phyloP scores from a whole-genome alignment of 2,113 vertebrate genomes.

The Etheostoma spectabile region DNA sequence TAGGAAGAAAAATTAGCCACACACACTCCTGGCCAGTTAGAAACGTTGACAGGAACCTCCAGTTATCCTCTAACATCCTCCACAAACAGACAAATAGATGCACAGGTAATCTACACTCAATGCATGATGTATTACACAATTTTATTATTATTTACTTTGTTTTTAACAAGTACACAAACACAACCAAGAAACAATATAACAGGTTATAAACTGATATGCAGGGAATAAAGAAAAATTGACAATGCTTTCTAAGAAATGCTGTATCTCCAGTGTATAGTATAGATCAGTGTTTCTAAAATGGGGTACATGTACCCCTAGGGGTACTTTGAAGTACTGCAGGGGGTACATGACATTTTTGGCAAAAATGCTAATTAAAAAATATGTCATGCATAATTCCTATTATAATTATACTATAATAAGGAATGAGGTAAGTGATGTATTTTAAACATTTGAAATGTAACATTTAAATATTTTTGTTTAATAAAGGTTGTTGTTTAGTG shows the following conservation, averaged over 20 bases:
- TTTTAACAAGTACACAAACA: not conserved
- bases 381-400: no score
- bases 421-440: no score
- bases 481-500: no score
- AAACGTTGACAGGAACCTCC: constrained; percentile 12
- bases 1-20: constrained; percentile 43
- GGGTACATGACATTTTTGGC: no score
- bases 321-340: no score
- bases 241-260: not conserved
- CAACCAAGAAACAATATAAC: not conserved
- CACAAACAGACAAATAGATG: constrained; percentile 20
- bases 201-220: not conserved
- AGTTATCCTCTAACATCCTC: constrained; percentile 8
- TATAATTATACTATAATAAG: no score
- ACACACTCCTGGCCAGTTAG: constrained; percentile 10
- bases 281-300: no score
- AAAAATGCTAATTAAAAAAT: no score
- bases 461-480: no score
- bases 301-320: no score
- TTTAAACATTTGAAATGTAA: no score
- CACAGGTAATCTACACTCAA: constrained; percentile 1
- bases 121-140: not conserved
- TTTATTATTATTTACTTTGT: no score
- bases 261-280: not conserved
- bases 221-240: not conserved